Evolutionary conservation across 2,888 invertebrate genomes (phyloP), one percentile per base, ranked within the genome.

Genomic region (Charanyca ferruginea): DNA sequence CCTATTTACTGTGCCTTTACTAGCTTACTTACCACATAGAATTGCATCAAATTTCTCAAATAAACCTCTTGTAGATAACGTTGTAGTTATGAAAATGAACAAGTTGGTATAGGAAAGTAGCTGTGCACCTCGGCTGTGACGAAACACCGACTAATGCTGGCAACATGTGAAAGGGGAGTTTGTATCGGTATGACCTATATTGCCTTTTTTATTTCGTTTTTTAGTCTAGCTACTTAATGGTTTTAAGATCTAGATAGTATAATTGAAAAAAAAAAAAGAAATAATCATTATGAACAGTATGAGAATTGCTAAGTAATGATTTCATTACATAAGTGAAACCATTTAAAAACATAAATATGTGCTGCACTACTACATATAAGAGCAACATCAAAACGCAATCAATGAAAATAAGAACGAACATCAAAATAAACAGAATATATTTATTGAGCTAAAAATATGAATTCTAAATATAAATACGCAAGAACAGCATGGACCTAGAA

Each of bases 401-500:
- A 52, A 22, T 20, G 8, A n/a, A 47, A 69, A 38, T 23, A 62
- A 45, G 68, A 62, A 49, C 20, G 22, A 42, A 48, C 42, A n/a
- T 47, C 25, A 53, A 62, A 59, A 63, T 63, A 66, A 47, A 51
- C 54, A 28, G 51, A 60, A 47, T 58, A 38, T 67, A 54, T 65
- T 63, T 51, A 59, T 45, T 35, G 23, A 53, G 54, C 65, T 73
- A 62, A 74, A 77, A 77, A 69, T 67, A 66, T 52, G 44, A 63
- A 63, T 68, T 47, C 60, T 69, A 77, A 79, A 67, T 73, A 71
- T 77, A 77, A 70, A 80, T 75, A 77, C 60, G 64, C 77, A 64
- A 79, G 70, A 81, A 74, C 70, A 80, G 63, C 68, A 65, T 67
- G 79, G 84, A 84, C 81, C 83, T 77, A 90, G 89, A 92, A 91